A percentile compares a stretch with the other conserved stretches of the same genome.
phyloP scores from a whole-genome alignment of 2,797 vertebrate species.

The Premnoplex brunnescens region DNA sequence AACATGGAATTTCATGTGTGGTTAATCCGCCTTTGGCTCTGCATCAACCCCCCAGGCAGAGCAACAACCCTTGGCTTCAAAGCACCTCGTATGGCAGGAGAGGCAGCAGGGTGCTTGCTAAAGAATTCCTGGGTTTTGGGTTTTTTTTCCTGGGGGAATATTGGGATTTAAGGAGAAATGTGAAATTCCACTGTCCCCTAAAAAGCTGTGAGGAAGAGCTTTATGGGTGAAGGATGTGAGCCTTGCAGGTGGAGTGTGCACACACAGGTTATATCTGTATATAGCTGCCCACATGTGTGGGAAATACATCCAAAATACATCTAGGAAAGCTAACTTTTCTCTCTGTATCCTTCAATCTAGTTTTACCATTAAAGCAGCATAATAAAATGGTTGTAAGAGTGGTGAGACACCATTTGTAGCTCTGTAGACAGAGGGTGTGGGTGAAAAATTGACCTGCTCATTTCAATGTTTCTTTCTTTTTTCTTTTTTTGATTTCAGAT shows the following conservation, averaged over 20 bases:
- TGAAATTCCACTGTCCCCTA: not conserved
- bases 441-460: not conserved
- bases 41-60: too few species aligned
- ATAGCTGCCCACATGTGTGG: not conserved
- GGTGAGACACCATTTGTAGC: not conserved
- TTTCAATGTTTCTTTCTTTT: too few species aligned
- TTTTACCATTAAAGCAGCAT: rapidly evolving
- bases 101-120: not conserved
- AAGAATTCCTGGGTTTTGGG: not conserved
- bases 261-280: rapidly evolving
- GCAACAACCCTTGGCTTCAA: not conserved
- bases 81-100: not conserved
- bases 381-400: not conserved
- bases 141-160: too few species aligned
- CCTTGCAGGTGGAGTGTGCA: rapidly evolving
- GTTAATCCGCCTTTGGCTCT: not conserved
- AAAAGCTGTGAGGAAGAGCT: not conserved
- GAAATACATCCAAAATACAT: not conserved
- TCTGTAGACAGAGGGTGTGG: not conserved
- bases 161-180: not conserved
- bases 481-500: not conserved
- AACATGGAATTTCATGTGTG: rapidly evolving
- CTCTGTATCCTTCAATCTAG: not conserved
- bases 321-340: not conserved
- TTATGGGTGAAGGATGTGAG: not conserved